These are phyloP conservation scores for Hemiprocne comata DNA, from an alignment of 2,113 vertebrate genomes.

Conservation along the genomic window DNA sequence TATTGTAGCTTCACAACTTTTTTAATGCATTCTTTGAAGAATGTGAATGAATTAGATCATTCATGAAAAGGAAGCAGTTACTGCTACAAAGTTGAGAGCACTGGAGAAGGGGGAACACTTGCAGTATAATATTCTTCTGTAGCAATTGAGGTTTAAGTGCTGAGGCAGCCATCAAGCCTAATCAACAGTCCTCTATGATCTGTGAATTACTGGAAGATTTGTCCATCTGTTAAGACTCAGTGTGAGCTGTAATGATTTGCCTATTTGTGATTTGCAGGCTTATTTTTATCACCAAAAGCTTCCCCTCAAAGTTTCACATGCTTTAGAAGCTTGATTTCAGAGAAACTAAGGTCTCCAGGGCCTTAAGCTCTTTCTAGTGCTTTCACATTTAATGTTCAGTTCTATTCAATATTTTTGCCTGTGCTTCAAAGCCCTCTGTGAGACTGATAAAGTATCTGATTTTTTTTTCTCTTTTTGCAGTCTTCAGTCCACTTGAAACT, in stretches of 20 bases:
- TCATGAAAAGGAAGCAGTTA: background rate
- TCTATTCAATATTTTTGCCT: background rate
- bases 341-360: background rate
- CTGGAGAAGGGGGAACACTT: background rate
- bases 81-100: background rate
- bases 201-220: background rate
- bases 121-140: background rate
- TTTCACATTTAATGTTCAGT: background rate
- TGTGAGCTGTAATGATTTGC: background rate
- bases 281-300: background rate
- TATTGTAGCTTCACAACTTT: background rate
- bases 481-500: background rate
- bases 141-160: background rate
- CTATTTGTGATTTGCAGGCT: background rate
- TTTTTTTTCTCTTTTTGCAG: background rate
- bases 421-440: background rate
- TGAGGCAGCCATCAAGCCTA: fast-evolving
- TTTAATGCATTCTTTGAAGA: background rate
- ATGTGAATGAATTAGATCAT: background rate
- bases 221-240: background rate
- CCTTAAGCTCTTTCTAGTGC: background rate
- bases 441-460: background rate
- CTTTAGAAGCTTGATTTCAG: background rate
- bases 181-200: background rate
- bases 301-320: fast-evolving